Evolutionary conservation across 2,888 invertebrate species (phyloP).

Genomic region (Phortica magna): DNA sequence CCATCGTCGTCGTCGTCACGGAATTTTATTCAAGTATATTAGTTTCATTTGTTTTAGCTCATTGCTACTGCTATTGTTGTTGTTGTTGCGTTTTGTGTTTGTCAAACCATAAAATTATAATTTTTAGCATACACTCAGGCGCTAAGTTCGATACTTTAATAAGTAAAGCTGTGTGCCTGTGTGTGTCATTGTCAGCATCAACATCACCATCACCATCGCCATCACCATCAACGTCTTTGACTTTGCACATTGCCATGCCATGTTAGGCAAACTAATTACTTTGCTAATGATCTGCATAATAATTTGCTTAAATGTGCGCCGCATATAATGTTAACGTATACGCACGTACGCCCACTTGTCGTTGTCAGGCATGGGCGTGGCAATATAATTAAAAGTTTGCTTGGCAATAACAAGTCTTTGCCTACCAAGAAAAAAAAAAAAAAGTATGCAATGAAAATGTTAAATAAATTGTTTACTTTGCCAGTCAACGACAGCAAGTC

Average conservation of each 20-base stretch:
- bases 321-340: conserved; percentile 41
- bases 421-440: conserved; percentile 33
- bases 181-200: background rate
- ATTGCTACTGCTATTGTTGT: background rate
- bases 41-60: conserved; percentile 12
- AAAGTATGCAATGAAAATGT: conserved; percentile 34
- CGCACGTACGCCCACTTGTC: conserved; percentile 29
- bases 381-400: conserved; percentile 36
- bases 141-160: background rate
- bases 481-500: background rate
- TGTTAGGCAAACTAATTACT: conserved; percentile 54
- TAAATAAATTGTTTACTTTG: conserved; percentile 52
- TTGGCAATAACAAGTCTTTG: conserved; percentile 3
- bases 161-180: background rate
- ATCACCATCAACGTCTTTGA: background rate
- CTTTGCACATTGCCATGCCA: background rate
- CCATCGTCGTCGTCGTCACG: no score
- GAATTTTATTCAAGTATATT: conserved; percentile 13
- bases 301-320: conserved; percentile 54
- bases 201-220: no score
- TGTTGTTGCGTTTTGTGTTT: background rate
- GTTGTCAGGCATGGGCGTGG: background rate
- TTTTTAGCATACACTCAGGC: conserved; percentile 16
- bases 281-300: conserved; percentile 67
- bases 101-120: conserved; percentile 19